Conservation (phyloP, 2,797 vertebrate genomes). For the Pseudocheirus occidentalis region DNA sequence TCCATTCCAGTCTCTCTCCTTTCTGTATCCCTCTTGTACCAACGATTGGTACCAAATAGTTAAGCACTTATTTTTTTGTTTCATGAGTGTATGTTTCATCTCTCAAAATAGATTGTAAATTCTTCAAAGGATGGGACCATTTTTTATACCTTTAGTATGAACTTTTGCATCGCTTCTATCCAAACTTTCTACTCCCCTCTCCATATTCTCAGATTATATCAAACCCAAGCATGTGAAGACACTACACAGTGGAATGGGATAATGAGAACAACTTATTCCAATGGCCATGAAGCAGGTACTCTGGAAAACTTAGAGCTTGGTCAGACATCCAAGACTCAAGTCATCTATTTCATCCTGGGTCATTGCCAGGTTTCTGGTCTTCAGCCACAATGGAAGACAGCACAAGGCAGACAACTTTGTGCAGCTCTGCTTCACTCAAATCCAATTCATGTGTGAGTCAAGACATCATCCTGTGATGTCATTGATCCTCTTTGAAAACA, state of each 20-base stretch:
- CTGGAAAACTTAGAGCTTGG: not conserved
- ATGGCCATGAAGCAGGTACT: not conserved
- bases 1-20: not conserved
- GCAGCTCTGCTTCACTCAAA: not conserved
- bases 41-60: not conserved
- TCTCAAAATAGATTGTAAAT: slow-evolving; percentile 9
- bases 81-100: slow-evolving; percentile 18
- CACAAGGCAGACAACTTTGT: not conserved
- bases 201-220: not conserved
- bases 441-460: not conserved
- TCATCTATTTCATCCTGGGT: not conserved
- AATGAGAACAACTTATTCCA: not conserved
- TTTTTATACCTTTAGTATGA: not conserved
- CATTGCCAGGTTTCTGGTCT: not conserved
- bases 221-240: not conserved
- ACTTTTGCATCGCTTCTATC: not conserved
- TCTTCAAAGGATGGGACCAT: not conserved
- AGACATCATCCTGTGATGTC: not conserved
- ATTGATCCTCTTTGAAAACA: not conserved
- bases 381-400: not conserved
- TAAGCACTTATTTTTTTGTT: slow-evolving; percentile 14
- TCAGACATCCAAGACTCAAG: not conserved
- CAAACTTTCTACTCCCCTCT: not conserved
- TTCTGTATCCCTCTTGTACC: slow-evolving; percentile 2
- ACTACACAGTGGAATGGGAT: not conserved